Base-by-base conservation (phyloP, 2,888 invertebrate species). In the Amblyteles armatorius region DNA sequence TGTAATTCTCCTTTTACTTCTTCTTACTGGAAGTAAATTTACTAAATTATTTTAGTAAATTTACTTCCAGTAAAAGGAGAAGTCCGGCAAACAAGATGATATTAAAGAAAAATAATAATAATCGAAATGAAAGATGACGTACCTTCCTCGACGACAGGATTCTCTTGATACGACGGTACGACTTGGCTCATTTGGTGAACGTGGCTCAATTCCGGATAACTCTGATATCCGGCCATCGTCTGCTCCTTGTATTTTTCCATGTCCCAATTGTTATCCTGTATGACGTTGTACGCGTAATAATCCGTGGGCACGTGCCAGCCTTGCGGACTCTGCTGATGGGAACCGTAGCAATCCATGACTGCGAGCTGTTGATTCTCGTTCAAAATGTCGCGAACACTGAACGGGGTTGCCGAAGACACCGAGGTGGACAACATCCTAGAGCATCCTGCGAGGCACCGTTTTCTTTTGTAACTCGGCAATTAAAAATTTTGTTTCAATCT, bases 361-460 rank as follows among this genome's bases (percentile, higher is more conserved):
- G 88, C 89, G 4, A 93, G 87, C 71, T 92, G 91, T 57, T 93
- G 93, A 87, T 92, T 92, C 78, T 91, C 93, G 88, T 89, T 94
- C 16, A 94, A 90, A 71, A 94, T 94, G 69, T 94, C 93, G 74
- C 93, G 92, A 78, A 94, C 94, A 87, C 94, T 92, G 87, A 94
- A 94, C 69, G 93, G 93, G 19, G 93, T 93, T 52, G 87, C 88
- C 29, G 91, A 91, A 19, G 92, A 90, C 72, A 91, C 90, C 79
- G 92, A 89, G 40, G 92, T 90, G 0, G 93, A 89, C 89, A 94
- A 89, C 94, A 94, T 94, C 84, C 90, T 92, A 90, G 85, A 87
- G 89, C 91, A 90, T 91, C 79, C 77, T 85, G 82, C 81, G 63
- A 73, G 29, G 52, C 65, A 68, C 68, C 44, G 16, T 71, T 65